A percentile compares a stretch with the other conserved stretches of the same genome.
Evolutionary conservation across 2,797 vertebrate genomes (phyloP).

Genomic region (Apodemus agrarius): DNA sequence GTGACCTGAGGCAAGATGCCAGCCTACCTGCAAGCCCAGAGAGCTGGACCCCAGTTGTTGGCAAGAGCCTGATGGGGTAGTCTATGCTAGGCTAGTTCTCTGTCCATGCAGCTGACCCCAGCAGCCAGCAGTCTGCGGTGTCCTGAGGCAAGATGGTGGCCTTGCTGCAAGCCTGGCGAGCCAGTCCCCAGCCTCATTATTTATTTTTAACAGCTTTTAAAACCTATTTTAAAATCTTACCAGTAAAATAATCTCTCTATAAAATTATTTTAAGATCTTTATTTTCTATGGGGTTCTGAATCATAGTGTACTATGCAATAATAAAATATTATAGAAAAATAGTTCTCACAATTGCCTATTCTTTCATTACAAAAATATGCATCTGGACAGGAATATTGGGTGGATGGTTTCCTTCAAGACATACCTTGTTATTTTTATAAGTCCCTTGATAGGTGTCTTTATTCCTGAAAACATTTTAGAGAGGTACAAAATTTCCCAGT

Average conservation of each 20-base stretch:
- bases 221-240: background rate
- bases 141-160: too few relatives aligned
- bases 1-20: too few relatives aligned
- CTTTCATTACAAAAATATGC: constrained; percentile 11
- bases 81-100: too few relatives aligned
- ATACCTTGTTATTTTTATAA: background rate
- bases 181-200: too few relatives aligned
- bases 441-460: background rate
- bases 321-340: background rate
- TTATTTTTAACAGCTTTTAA: constrained; percentile 30
- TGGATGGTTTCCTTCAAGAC: background rate
- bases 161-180: too few relatives aligned
- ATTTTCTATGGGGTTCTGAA: background rate
- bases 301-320: background rate
- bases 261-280: constrained; percentile 29
- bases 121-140: too few relatives aligned
- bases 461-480: constrained; percentile 30
- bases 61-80: too few relatives aligned
- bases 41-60: too few relatives aligned
- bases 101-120: too few relatives aligned
- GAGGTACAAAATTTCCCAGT: background rate
- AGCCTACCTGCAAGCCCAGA: too few relatives aligned
- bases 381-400: background rate
- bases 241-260: background rate
- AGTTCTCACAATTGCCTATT: background rate